Conservation (phyloP, 1,140 invertebrate genomes). For the Saccostrea glomerata region DNA sequence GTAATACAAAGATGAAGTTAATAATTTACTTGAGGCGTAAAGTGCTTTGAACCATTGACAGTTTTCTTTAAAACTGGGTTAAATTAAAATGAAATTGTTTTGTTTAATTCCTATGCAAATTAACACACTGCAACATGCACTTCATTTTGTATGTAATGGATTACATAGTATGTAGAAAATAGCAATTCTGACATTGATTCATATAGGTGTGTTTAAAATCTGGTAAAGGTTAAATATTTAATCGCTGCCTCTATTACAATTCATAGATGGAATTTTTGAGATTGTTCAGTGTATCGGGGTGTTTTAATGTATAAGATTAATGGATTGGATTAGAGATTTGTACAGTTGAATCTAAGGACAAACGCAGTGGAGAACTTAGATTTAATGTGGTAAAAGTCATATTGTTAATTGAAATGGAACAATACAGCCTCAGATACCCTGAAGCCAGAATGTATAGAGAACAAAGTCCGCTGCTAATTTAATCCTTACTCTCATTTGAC, state of each 20-base stretch:
- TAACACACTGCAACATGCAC: not conserved
- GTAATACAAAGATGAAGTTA: too few relatives aligned
- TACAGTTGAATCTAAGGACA: constrained; percentile 5
- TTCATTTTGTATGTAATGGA: not conserved
- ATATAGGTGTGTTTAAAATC: not conserved
- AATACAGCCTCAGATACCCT: not conserved
- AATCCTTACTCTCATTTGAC: not conserved
- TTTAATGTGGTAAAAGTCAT: not conserved
- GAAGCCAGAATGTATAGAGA: not conserved
- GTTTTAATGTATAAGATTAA: constrained; percentile 16
- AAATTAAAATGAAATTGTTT: not conserved
- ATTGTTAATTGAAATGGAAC: constrained; percentile 16
- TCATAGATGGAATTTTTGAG: constrained; percentile 5
- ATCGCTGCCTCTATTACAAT: not conserved
- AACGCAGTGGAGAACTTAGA: not conserved
- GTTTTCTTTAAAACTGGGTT: too few relatives aligned
- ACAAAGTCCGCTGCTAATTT: not conserved
- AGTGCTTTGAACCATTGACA: too few relatives aligned
- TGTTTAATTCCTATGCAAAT: not conserved
- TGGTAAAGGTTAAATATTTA: constrained; percentile 13
- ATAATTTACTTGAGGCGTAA: too few relatives aligned
- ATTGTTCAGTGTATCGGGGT: not conserved
- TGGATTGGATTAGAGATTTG: not conserved
- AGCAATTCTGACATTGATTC: not conserved
- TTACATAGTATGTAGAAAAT: not conserved